phyloP scores from a whole-genome alignment of 1,140 invertebrate species.

The Tenebrio molitor region DNA sequence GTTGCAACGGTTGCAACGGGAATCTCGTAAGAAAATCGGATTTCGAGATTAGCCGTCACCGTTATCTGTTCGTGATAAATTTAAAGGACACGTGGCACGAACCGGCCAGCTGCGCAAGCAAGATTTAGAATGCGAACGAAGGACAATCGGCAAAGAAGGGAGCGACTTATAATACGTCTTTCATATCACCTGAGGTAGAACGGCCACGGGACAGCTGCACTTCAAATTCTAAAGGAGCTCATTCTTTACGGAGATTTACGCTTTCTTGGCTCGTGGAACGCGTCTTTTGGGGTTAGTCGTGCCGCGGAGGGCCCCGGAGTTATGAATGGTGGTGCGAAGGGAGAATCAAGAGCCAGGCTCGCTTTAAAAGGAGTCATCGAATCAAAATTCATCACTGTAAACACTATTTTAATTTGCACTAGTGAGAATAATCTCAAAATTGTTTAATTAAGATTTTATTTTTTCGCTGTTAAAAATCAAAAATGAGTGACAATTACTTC shows the following conservation, averaged over 20 bases:
- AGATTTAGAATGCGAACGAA: not conserved
- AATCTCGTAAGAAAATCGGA: not conserved
- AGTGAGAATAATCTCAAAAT: no score
- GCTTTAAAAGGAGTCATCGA: no score
- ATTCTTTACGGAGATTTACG: not conserved
- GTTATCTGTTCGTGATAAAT: not conserved
- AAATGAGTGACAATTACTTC: no score
- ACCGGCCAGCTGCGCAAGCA: conserved; percentile 3
- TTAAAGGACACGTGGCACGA: not conserved
- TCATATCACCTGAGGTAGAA: not conserved
- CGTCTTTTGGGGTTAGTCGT: conserved; percentile 3
- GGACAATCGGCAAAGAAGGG: conserved; percentile 3
- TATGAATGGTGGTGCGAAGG: no score
- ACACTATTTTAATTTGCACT: no score
- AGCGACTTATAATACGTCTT: conserved; percentile 4
- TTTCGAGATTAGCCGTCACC: not conserved
- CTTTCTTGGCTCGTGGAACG: not conserved
- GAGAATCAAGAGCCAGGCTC: no score
- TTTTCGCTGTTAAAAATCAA: no score
- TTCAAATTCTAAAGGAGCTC: not conserved
- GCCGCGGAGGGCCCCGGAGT: not conserved
- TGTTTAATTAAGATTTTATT: no score
- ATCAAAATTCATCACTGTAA: no score
- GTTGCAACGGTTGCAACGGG: no score
- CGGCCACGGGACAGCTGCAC: not conserved